A percentile compares a stretch with the other conserved stretches of the same genome.
Conservation (phyloP, 1,140 invertebrate genomes). For the Hyles euphorbiae region DNA sequence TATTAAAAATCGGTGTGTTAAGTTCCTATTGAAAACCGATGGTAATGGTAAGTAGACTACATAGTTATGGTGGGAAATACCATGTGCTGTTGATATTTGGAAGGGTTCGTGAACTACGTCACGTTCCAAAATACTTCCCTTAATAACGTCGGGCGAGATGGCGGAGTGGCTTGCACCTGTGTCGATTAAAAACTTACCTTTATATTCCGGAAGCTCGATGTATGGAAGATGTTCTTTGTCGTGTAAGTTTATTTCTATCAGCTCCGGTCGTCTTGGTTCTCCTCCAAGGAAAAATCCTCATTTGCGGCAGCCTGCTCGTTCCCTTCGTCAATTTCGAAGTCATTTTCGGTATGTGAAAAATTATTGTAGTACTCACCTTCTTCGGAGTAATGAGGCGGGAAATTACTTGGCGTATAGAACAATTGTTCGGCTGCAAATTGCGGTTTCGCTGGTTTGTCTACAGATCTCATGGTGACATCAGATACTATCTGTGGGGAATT, state of each 20-base stretch:
- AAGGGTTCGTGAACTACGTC: neutral
- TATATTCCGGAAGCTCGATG: constrained; percentile 22
- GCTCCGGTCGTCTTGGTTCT: constrained; percentile 1
- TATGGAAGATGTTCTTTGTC: constrained; percentile 20
- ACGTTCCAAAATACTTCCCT: constrained; percentile 5
- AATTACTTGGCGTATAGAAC: constrained; percentile 7
- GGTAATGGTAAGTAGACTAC: constrained; percentile 14
- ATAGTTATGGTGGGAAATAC: constrained; percentile 9
- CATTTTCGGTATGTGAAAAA: neutral
- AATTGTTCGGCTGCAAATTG: constrained; percentile 14
- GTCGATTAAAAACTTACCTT: constrained; percentile 28
- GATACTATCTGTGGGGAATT: constrained; percentile 9
- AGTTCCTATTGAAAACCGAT: constrained; percentile 14
- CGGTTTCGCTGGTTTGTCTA: constrained; percentile 12
- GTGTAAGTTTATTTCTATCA: constrained; percentile 14
- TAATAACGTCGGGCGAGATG: constrained; percentile 16
- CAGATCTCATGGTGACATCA: constrained; percentile 21
- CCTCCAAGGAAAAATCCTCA: constrained; percentile 12
- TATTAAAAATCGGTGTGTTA: constrained; percentile 23
- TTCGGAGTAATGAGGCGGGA: no score
- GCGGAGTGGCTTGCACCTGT: constrained; percentile 26
- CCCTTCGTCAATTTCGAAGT: neutral
- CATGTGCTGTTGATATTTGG: constrained; percentile 19
- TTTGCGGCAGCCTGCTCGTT: neutral
- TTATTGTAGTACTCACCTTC: constrained; percentile 1